Evolutionary conservation across 92 coral and sea anemone genomes (phyloP).

Genomic region (Heteractis magnifica): DNA sequence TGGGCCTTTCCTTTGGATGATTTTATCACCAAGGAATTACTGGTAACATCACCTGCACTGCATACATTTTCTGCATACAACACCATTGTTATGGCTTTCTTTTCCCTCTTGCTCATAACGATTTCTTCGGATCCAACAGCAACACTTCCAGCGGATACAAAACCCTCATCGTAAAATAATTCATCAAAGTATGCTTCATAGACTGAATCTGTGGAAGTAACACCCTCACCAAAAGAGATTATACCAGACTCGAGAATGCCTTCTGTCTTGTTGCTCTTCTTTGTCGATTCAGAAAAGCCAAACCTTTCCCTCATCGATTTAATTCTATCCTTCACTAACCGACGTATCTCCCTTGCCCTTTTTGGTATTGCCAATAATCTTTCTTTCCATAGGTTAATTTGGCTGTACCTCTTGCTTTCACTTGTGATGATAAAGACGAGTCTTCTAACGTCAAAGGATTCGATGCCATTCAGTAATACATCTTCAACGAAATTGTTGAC

Average conservation of each 20-base stretch:
- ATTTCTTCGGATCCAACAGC: conserved; percentile 46
- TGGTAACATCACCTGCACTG: conserved; percentile 47
- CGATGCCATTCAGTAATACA: conserved; percentile 50
- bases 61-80: conserved; percentile 41
- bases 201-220: conserved; percentile 45
- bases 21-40: conserved; percentile 38
- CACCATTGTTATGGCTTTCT: conserved; percentile 56
- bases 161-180: conserved; percentile 51
- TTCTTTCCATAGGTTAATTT: conserved; percentile 47
- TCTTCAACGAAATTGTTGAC: conserved; percentile 51
- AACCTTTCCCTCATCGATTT: conserved; percentile 46
- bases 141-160: conserved; percentile 48
- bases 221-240: conserved; percentile 51
- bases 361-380: conserved; percentile 46
- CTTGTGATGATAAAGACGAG: conserved; percentile 60
- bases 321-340: conserved; percentile 35
- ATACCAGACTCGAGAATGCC: conserved; percentile 62
- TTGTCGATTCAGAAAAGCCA: conserved; percentile 56
- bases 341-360: conserved; percentile 45
- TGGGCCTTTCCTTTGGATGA: conserved; percentile 42
- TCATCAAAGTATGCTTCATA: conserved; percentile 61
- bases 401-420: conserved; percentile 58
- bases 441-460: conserved; percentile 53
- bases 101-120: conserved; percentile 52
- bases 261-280: conserved; percentile 34